Evolutionary conservation across 2,797 vertebrate genomes (phyloP).

Genomic region (Diplodus puntazzo): DNA sequence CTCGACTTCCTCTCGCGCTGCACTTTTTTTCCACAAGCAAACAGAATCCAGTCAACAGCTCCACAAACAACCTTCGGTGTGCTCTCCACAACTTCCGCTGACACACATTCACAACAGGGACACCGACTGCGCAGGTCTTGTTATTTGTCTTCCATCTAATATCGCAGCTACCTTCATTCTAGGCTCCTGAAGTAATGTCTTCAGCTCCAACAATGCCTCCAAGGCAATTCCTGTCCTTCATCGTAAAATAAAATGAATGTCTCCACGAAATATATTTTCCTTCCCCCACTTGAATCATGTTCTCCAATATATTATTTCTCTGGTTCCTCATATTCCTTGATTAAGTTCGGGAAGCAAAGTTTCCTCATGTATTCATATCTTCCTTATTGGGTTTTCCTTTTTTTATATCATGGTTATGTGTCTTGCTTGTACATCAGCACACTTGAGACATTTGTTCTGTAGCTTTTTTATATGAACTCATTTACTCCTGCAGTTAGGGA

Average conservation of each 20-base stretch:
- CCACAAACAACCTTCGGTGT: slow-evolving; percentile 4
- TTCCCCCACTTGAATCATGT: slow-evolving; percentile 29
- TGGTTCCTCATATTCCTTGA: slow-evolving; percentile 38
- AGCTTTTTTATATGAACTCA: not conserved
- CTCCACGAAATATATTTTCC: slow-evolving; percentile 42
- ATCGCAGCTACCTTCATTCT: slow-evolving; percentile 24
- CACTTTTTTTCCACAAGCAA: slow-evolving; percentile 13
- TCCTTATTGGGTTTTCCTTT: slow-evolving; percentile 4
- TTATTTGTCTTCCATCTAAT: slow-evolving; percentile 52
- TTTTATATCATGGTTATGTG: not conserved
- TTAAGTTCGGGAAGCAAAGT: slow-evolving; percentile 28
- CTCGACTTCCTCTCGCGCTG: slow-evolving; percentile 8
- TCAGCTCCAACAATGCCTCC: slow-evolving; percentile 38
- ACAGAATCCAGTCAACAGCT: slow-evolving; percentile 21
- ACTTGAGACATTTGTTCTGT: not conserved
- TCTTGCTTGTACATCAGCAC: not conserved
- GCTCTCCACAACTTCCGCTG: not conserved
- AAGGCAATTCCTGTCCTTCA: slow-evolving; percentile 51
- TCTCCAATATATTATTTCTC: slow-evolving; percentile 42
- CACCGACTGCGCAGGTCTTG: slow-evolving; percentile 26
- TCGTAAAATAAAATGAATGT: slow-evolving; percentile 59
- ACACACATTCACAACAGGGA: slow-evolving; percentile 20
- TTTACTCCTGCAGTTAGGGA: not conserved
- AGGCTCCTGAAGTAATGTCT: slow-evolving; percentile 39
- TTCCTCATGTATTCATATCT: slow-evolving; percentile 19